Conservation (phyloP, 1,140 invertebrate species). For the Diorhabda carinulata region DNA sequence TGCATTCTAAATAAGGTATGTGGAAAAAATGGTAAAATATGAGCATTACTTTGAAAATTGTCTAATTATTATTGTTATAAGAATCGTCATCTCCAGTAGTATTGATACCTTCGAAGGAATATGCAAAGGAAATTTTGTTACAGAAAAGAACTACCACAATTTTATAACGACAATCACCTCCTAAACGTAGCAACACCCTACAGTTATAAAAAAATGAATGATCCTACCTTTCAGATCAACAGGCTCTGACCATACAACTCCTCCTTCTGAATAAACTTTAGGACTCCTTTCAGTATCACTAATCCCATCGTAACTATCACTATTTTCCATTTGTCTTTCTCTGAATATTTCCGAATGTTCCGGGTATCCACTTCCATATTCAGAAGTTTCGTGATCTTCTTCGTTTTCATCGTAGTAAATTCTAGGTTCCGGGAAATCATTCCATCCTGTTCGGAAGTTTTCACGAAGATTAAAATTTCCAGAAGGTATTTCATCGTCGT, state of each 20-base stretch:
- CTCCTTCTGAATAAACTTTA: conserved; percentile 62
- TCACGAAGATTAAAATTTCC: conserved; percentile 45
- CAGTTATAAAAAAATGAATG: background rate
- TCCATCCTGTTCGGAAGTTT: conserved; percentile 26
- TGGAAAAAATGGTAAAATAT: too few species aligned
- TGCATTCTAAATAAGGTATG: too few species aligned
- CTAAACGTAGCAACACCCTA: too few species aligned
- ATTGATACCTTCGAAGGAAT: too few species aligned
- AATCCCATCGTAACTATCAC: conserved; percentile 1
- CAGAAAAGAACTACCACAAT: too few species aligned
- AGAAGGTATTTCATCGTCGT: conserved; percentile 7
- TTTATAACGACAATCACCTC: too few species aligned
- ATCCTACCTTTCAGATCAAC: background rate
- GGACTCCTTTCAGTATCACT: conserved; percentile 32
- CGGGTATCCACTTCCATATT: conserved; percentile 26
- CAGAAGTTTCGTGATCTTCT: conserved; percentile 20
- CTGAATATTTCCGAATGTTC: conserved; percentile 18
- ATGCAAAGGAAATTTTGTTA: too few species aligned
- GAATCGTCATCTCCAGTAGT: too few species aligned
- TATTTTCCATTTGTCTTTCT: conserved; percentile 21
- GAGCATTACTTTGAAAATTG: too few species aligned
- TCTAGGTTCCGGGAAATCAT: conserved; percentile 51
- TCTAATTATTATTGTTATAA: too few species aligned
- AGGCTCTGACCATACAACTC: conserved; percentile 50
- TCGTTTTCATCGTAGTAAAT: conserved; percentile 52